Evolutionary conservation across 2,888 invertebrate genomes (phyloP), one percentile per base, ranked within the genome.

Genomic region (Volucella bombylans): DNA sequence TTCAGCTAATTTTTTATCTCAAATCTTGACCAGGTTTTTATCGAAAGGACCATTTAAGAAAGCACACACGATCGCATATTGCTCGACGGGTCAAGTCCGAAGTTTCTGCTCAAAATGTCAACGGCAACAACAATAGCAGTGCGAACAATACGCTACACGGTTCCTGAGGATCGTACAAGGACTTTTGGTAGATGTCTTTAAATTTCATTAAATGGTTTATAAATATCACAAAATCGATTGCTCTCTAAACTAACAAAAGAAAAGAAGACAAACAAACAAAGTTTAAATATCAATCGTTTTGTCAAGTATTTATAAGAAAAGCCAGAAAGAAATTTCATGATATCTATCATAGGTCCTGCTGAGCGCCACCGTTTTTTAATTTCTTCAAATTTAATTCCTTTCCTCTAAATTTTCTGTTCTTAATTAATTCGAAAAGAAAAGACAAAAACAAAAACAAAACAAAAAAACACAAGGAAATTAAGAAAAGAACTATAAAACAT

Each of bases 41-140:
- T 92, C 94, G 97, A 87, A 96, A 97, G 89, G 97, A 97, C 92
- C 97, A 97, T 92, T 93, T 97, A 82, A 94, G 96, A 89, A 97
- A 97, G 90, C 96, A 97, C 90, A 96, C 96, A 50, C 94, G 96
- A 55, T 96, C 96, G 86, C 96, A 97, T 91, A 96, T 96, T 91
- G 96, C 96, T 52, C 94, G 96, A 72, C 94, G 96, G 82, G 96
- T 96, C 71, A 97, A 97, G 92, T 96, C 96, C 11, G 96, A 96
- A 91, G 93, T 96, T 87, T 95, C 96, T 59, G 96, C 95, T 89
- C 95, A 95, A 91, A 92, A 92, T 86, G 90, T 90, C 39, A 91
- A 89, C 80, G 90, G 87, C 57, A 88, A 64, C 80, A 87, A 83
- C 82, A 93, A 91, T 88, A 92, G 92, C 87, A 88, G 89, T 87